Base-by-base conservation (phyloP, 1,140 invertebrate genomes). In the Drosophila persimilis region DNA sequence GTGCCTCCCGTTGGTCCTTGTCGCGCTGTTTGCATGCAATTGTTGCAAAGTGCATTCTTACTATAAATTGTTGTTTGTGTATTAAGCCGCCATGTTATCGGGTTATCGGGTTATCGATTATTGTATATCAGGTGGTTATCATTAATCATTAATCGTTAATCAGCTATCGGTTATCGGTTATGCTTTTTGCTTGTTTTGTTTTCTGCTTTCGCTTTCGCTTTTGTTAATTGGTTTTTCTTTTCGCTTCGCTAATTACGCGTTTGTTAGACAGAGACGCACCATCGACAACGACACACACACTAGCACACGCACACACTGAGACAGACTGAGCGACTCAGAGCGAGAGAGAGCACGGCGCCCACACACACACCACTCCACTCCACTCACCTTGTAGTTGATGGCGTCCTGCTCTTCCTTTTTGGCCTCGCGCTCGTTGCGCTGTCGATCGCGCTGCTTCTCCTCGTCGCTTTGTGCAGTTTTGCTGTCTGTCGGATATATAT, bases 351-450 rank as follows among this genome's bases (percentile, higher is more conserved):
- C 24, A 4, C 24, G 24, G 24, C 70, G 58, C 71, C 62, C 59
- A 70, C 77, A 76, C 80, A 47, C 67, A 77, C 70, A 72, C 70
- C 24, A 26, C 24, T 26, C 24, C 24, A 24, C 24, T 24, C 24
- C 24, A 89, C 75, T 88, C 81, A 91, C 90, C 81, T 91, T 91
- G 57, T 91, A 91, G 75, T 91, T 91, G 53, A 91, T 84, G 41
- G 90, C 90, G 86, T 91, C 90, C 77, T 91, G 89, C 63, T 91
- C 90, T 74, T 90, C 89, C 74, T 91, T 90, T 81, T 91, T 91
- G 52, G 89, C 84, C 75, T 91, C 90, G 39, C 90, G 89, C 58
- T 91, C 90, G 89, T 79, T 90, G 53, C 90, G 90, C 63, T 91
- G 90, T 53, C 90, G 89, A 79, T 91, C 90, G 67, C 90, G 90